A percentile compares a stretch with the other conserved stretches of the same genome.
Conservation (phyloP, 1,140 invertebrate genomes). For the Atta texana region DNA sequence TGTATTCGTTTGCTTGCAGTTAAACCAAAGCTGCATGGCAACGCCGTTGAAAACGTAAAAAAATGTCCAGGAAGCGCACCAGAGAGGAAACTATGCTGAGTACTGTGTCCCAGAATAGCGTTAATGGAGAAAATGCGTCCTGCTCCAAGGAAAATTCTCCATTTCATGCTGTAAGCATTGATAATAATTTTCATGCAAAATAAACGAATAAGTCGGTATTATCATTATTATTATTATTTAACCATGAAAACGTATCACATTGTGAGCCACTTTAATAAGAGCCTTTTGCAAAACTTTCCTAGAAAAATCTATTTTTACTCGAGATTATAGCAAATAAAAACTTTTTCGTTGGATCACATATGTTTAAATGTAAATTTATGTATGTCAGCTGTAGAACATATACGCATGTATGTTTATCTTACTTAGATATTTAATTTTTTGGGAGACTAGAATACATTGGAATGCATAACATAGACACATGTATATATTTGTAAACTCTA, state of each 20-base stretch:
- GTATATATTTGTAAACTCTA: neutral
- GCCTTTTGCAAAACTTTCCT: neutral
- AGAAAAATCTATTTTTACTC: constrained; percentile 7
- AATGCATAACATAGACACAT: neutral
- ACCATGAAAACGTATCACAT: neutral
- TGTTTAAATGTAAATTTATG: neutral
- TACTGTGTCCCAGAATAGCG: constrained; percentile 61
- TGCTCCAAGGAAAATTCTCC: constrained; percentile 74
- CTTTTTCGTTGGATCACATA: neutral
- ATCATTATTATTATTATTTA: neutral
- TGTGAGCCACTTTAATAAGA: neutral
- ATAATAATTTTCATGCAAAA: neutral
- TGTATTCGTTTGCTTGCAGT: constrained; percentile 3
- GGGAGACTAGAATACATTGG: neutral
- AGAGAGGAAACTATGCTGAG: constrained; percentile 76
- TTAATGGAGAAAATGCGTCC: constrained; percentile 76
- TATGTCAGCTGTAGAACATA: neutral
- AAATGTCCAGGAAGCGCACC: constrained; percentile 80
- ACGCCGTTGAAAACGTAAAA: constrained; percentile 62
- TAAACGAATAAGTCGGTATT: neutral
- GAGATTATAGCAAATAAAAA: neutral
- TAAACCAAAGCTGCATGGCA: constrained; percentile 66
- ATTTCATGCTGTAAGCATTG: constrained; percentile 74
- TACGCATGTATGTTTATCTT: neutral
- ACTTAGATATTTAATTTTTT: constrained; percentile 1